Conservation (phyloP, 23 tunicate genomes). For the Halocynthia aurantium region DNA sequence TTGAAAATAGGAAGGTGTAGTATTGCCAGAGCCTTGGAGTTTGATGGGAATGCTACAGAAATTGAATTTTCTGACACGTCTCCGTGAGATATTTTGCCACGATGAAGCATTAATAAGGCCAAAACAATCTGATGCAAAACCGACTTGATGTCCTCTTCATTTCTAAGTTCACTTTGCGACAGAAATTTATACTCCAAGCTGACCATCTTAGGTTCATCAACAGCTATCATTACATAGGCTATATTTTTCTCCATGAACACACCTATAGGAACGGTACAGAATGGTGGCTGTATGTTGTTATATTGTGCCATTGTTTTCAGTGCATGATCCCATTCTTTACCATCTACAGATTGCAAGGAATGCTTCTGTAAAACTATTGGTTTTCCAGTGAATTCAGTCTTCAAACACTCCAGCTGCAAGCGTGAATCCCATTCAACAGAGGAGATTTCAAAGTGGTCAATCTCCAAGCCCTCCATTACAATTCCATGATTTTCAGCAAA, state of each 20-base stretch:
- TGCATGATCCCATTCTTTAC: neutral
- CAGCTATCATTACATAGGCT: constrained; percentile 15
- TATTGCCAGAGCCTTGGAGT: too few species aligned
- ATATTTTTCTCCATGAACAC: constrained; percentile 9
- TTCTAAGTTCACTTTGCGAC: too few species aligned
- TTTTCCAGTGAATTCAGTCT: constrained; percentile 10
- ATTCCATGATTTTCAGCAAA: constrained; percentile 10
- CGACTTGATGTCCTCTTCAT: too few species aligned
- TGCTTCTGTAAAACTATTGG: constrained; percentile 10
- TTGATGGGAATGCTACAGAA: neutral
- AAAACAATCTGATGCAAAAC: too few species aligned
- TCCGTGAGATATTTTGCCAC: neutral
- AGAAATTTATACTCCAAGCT: too few species aligned
- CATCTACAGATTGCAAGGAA: neutral
- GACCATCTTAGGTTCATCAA: too few species aligned
- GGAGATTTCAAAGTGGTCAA: constrained; percentile 14
- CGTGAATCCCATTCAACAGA: neutral
- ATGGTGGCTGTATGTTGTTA: neutral
- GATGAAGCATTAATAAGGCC: too few species aligned
- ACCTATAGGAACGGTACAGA: neutral
- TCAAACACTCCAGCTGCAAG: neutral
- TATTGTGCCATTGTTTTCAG: constrained; percentile 2
- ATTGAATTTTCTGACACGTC: neutral
- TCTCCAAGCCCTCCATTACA: constrained; percentile 17
- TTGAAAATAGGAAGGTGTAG: constrained; percentile 5